Conservation (phyloP, 2,797 vertebrate genomes). For the Heliangelus exortis region DNA sequence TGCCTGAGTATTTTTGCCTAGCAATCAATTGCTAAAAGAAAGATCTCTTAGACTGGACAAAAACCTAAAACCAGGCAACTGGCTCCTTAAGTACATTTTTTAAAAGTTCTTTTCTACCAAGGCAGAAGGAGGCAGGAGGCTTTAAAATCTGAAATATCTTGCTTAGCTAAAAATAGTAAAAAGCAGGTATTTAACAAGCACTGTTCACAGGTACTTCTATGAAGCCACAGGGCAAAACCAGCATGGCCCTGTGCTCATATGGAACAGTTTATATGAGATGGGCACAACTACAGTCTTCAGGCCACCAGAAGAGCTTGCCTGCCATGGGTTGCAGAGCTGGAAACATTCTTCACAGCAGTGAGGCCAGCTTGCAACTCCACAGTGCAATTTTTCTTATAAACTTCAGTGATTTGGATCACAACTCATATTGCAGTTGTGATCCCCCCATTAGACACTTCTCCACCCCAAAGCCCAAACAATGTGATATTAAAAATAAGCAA, state of each 20-base stretch:
- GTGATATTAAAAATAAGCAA: not conserved
- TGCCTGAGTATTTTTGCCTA: not conserved
- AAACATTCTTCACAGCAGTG: fast-evolving
- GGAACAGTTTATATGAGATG: not conserved
- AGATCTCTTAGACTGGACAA: not conserved
- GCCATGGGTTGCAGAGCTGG: fast-evolving
- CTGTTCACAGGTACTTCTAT: not conserved
- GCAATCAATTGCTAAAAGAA: not conserved
- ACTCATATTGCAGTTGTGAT: not conserved
- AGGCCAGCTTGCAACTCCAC: not conserved
- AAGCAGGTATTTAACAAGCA: not conserved
- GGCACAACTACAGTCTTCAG: fast-evolving
- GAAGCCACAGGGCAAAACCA: not conserved
- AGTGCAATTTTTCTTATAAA: not conserved
- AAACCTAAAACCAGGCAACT: not conserved
- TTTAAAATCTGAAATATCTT: not conserved
- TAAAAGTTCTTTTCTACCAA: not conserved
- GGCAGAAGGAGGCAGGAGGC: not conserved
- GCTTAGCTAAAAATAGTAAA: not conserved
- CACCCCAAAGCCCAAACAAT: not conserved
- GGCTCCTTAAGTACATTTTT: not conserved
- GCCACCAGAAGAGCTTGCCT: not conserved
- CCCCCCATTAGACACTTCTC: not conserved
- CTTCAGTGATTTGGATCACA: not conserved
- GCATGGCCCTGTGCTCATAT: fast-evolving